Base-by-base conservation (phyloP, 2,888 invertebrate genomes). In the Lepeophtheirus nordmannii region DNA sequence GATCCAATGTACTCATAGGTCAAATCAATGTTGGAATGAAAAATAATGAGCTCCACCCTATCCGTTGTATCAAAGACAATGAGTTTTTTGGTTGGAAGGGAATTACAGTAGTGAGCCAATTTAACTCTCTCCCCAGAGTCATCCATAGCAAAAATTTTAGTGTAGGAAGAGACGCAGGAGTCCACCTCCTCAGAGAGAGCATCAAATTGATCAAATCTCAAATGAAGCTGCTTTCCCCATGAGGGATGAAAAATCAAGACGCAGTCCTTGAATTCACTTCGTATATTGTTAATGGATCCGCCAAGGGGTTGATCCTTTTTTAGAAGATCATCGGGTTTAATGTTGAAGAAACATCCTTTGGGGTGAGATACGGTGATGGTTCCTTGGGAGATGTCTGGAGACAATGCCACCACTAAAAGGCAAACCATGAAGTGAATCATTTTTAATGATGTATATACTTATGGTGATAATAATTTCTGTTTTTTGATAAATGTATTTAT, bases 11-110 rank as follows among this genome's bases (percentile, higher is more conserved):
- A 46, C 17, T 46, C 53, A 17, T 46, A 46, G 2, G 8, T 46
- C 53, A 46, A 46, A 17, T 46, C 53, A 17, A 46, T 46, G 17
- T 46, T 46, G 53, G 53, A 46, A 8, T 46, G 53, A 46, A 46
- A 46, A 8, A 46, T 46, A 8, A 46, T 17, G 17, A 46, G 53
- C 8, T 46, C 53, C 53, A 46, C 53, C 53, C 8, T 46, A 17
- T 46, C 53, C 53, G 17, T 17, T n/a, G 53, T 46, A 17, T 46
- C 53, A 46, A 46, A 46, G 53, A 46, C 53, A 46, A 46, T 46
- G 8, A n/a, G 53, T 17, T 46, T 46, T 17, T 46, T 46, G 5
- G 53, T 46, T 14, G 53, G 53, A 46, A 46, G 53, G 53, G 53
- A 46, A 46, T 46, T 46, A 8, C 53, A 46, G 53, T 46, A 46